A percentile compares a stretch with the other conserved stretches of the same genome.
phyloP scores from a whole-genome alignment of 2,113 vertebrate species.

The Syngnathoides biaculeatus region DNA sequence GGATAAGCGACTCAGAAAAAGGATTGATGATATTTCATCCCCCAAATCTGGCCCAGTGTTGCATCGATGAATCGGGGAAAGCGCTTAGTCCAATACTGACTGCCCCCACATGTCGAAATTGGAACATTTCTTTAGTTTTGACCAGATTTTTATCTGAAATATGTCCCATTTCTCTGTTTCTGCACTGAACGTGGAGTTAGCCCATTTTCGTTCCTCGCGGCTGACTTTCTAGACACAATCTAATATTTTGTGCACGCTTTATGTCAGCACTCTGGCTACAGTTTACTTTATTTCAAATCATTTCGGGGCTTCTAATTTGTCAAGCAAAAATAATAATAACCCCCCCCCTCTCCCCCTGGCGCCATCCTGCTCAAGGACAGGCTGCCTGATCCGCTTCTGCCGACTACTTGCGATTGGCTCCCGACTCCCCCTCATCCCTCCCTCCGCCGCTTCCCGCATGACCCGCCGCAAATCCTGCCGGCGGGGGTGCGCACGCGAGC shows the following conservation, averaged over 20 bases:
- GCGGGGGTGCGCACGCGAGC: conserved; percentile 60
- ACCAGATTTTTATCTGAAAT: too few species aligned
- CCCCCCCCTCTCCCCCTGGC: not conserved
- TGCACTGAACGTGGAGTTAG: not conserved
- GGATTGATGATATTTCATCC: too few species aligned
- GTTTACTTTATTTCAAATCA: not conserved
- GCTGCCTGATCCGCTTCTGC: not conserved
- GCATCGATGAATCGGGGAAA: too few species aligned
- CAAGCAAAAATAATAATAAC: too few species aligned
- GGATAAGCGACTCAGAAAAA: too few species aligned
- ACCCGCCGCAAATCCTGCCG: conserved; percentile 67
- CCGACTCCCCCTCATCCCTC: conserved; percentile 5
- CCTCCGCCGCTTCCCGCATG: conserved; percentile 30
- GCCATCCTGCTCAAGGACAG: not conserved
- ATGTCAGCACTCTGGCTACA: not conserved
- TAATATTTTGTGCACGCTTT: not conserved
- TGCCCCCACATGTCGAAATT: too few species aligned
- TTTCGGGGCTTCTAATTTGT: not conserved
- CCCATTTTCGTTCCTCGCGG: not conserved
- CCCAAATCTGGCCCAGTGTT: too few species aligned
- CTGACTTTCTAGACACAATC: not conserved
- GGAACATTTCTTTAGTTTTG: too few species aligned
- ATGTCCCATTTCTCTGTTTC: too few species aligned
- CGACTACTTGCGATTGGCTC: conserved; percentile 63
- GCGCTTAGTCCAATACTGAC: too few species aligned